phyloP scores from a whole-genome alignment of 1,140 invertebrate genomes.

The Hyposmocoma kahamanoa region DNA sequence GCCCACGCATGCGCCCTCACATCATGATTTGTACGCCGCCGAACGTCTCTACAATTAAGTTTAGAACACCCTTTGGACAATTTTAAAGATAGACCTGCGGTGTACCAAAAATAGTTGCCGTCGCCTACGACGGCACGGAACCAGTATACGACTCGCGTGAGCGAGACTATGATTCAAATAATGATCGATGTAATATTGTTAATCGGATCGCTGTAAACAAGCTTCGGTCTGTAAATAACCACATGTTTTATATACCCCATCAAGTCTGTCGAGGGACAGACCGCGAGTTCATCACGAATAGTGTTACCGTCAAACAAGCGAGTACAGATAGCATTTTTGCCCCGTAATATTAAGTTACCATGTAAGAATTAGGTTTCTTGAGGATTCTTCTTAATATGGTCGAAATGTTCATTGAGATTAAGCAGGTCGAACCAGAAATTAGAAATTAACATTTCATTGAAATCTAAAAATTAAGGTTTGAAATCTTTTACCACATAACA shows the following conservation, averaged over 20 bases:
- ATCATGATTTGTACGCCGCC: constrained; percentile 44
- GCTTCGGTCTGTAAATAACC: constrained; percentile 67
- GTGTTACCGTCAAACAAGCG: constrained; percentile 64
- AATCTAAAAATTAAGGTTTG: constrained; percentile 63
- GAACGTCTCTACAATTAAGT: constrained; percentile 54
- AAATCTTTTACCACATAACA: constrained; percentile 64
- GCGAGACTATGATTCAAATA: constrained; percentile 25
- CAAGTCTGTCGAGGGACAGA: constrained; percentile 57
- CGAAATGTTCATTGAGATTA: constrained; percentile 41
- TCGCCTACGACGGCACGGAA: constrained; percentile 13
- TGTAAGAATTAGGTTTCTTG: constrained; percentile 66
- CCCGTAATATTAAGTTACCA: constrained; percentile 72
- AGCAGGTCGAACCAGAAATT: constrained; percentile 60
- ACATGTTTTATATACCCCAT: constrained; percentile 34
- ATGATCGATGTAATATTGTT: constrained; percentile 14
- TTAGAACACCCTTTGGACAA: background rate
- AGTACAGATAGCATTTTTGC: constrained; percentile 62
- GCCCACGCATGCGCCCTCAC: constrained; percentile 33
- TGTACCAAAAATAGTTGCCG: constrained; percentile 5
- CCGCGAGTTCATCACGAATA: constrained; percentile 47
- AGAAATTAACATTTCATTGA: constrained; percentile 65
- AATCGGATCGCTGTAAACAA: constrained; percentile 63
- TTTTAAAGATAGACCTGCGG: background rate
- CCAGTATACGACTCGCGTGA: constrained; percentile 52
- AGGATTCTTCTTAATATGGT: constrained; percentile 43